Evolutionary conservation across 2,888 invertebrate species (phyloP), one percentile per base, ranked within the genome.

Genomic region (Lysandra coridon): DNA sequence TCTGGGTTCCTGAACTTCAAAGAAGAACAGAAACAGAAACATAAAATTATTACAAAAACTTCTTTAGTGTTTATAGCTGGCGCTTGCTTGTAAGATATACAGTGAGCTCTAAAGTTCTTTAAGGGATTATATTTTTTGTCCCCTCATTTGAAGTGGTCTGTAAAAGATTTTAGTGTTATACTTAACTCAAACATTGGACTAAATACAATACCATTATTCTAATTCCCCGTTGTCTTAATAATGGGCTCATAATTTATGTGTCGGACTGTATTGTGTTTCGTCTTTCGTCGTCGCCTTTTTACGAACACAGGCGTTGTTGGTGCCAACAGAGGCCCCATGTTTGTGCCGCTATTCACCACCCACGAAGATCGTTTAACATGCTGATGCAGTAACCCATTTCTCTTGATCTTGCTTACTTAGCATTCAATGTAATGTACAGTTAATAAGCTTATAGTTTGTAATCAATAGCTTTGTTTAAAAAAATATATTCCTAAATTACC

Each of bases 331-430:
- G 84, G 85, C 85, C 84, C 85, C 86, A 86, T 86, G 85, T 88
- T 85, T 86, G 87, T 88, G 86, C 84, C 79, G 81, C 83, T 83
- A 84, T 85, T 85, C 85, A 87, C 90, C 90, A 86, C 90, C 90
- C 86, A 87, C 86, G 84, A 83, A 69, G 85, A 79, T 80, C 78
- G 78, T 80, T 83, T 80, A 79, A 64, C 69, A 79, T 74, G 49
- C n/a, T 33, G 53, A 62, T 30, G 10, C 37, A 33, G 49, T 62
- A 4, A 30, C 76, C 23, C 49, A 78, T 69, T 76, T 81, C 69
- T 69, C 81, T 80, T 81, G 14, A 37, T 69, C 33, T 17, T 37
- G 33, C 33, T 33, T 64, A 6, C 30, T 64, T 64, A 30, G 4
- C 30, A 64, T 64, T 64, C 30, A 64, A 30, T 1, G 3, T 10